Conservation (phyloP, 2,888 invertebrate genomes). For the Mechanitis mazaeus region DNA sequence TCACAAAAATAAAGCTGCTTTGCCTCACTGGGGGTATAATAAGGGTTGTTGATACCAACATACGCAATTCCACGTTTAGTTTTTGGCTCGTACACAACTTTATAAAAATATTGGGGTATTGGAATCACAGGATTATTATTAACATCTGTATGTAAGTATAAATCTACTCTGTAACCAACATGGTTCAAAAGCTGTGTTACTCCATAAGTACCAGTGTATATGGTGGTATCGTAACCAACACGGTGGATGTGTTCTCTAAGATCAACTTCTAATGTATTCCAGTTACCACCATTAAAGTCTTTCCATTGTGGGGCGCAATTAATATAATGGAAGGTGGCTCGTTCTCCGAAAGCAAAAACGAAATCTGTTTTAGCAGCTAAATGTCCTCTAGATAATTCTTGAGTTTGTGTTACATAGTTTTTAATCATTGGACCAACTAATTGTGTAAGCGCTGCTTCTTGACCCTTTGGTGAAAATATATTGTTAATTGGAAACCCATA, state of each 20-base stretch:
- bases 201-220: constrained; percentile 80
- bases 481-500: constrained; percentile 50
- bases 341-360: constrained; percentile 76
- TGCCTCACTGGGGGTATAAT: constrained; percentile 49
- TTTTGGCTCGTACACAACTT: constrained; percentile 74
- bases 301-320: constrained; percentile 84
- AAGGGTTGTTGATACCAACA: constrained; percentile 80
- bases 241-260: constrained; percentile 55
- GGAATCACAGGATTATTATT: constrained; percentile 65
- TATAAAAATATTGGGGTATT: constrained; percentile 66
- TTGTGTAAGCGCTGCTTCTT: constrained; percentile 45
- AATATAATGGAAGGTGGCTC: constrained; percentile 79
- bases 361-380: constrained; percentile 81
- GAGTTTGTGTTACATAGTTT: constrained; percentile 56
- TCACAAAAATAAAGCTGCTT: constrained; percentile 61
- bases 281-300: constrained; percentile 77
- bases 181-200: constrained; percentile 70
- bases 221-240: constrained; percentile 49
- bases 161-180: constrained; percentile 46
- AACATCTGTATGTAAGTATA: constrained; percentile 55
- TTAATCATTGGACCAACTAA: constrained; percentile 46
- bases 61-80: constrained; percentile 72
- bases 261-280: constrained; percentile 73
- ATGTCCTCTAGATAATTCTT: constrained; percentile 78
- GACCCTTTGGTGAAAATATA: constrained; percentile 53